These are phyloP conservation scores for Otolemur crassicaudatus DNA, from an alignment of 2,797 vertebrate genomes.

Conservation along the genomic window DNA sequence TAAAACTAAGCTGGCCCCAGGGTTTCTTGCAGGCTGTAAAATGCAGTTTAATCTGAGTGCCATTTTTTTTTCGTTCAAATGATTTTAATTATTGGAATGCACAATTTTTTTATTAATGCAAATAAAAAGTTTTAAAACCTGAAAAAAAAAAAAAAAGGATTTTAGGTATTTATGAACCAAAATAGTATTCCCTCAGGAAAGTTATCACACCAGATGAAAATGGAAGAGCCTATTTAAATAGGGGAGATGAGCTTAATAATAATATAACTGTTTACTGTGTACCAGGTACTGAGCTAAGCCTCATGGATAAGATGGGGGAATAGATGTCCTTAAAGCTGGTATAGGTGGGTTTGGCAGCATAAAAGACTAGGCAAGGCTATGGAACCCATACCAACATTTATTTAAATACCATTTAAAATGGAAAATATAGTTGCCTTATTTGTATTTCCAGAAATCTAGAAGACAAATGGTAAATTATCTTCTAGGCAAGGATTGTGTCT, in stretches of 20 bases:
- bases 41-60: slow-evolving; percentile 91
- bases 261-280: not conserved
- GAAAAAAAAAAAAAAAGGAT: not conserved
- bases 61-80: slow-evolving; percentile 91
- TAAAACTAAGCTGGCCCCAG: slow-evolving; percentile 81
- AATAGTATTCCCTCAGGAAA: not conserved
- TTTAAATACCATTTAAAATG: not conserved
- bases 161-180: not conserved
- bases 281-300: slow-evolving; percentile 22
- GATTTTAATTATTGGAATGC: slow-evolving; percentile 96
- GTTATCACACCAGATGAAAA: slow-evolving; percentile 11
- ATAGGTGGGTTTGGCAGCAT: not conserved
- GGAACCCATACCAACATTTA: not conserved
- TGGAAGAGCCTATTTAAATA: not conserved
- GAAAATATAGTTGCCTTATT: not conserved
- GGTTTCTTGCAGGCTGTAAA: slow-evolving; percentile 89
- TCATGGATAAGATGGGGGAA: not conserved
- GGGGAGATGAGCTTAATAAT: not conserved
- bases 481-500: not conserved
- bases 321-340: not conserved
- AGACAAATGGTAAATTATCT: not conserved
- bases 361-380: not conserved
- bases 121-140: slow-evolving; percentile 95
- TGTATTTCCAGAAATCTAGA: not conserved
- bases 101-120: slow-evolving; percentile 97